Evolutionary conservation across 2,797 vertebrate species (phyloP), one percentile per base, ranked within the genome.

Genomic region (Champsocephalus gunnari): DNA sequence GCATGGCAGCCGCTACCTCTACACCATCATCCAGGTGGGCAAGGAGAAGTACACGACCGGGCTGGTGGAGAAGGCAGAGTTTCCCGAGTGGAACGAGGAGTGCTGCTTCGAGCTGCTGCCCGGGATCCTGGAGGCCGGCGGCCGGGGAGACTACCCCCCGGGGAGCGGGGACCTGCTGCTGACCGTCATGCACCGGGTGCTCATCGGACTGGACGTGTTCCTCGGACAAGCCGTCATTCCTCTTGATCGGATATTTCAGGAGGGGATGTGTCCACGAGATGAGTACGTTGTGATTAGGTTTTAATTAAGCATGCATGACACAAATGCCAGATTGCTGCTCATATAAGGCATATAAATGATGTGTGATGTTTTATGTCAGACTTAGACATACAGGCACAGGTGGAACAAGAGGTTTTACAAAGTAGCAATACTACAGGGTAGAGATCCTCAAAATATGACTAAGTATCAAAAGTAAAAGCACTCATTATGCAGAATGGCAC

Each of bases 1-100:
- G 64, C 95, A 97, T 82, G 97, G 96, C 80, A 96, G 96, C 91
- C 97, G 97, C 89, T 97, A 98, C 89, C 96, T 97, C 28, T 99
- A 97, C 94, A 96, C 97, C 34, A 92, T 97, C 84, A 96, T 99
- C 85, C 97, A 99, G 95, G 94, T 98, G 91, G 97, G 96, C 66
- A 96, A 96, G 81, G 97, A 98, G 87, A 97, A 96, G 92, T 97
- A 95, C 94, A 96, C 96, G 91, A 99, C 98, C 11, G 96, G 96
- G 59, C 94, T 99, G 92, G 96, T 96, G 87, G 97, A 97, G 93
- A 97, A 96, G 92, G 96, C 94, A 64, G 86, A 80, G n/a, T 87
- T 94, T 76, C 97, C 98, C 1, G 94, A 96, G 80, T 98, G 98
- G 98, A 93, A 89, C 73, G 97, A 97, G 93, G 96, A 97, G 48